These are phyloP conservation scores for human DNA, from an alignment of 2,113 vertebrate species.

Conservation along the genomic window DNA sequence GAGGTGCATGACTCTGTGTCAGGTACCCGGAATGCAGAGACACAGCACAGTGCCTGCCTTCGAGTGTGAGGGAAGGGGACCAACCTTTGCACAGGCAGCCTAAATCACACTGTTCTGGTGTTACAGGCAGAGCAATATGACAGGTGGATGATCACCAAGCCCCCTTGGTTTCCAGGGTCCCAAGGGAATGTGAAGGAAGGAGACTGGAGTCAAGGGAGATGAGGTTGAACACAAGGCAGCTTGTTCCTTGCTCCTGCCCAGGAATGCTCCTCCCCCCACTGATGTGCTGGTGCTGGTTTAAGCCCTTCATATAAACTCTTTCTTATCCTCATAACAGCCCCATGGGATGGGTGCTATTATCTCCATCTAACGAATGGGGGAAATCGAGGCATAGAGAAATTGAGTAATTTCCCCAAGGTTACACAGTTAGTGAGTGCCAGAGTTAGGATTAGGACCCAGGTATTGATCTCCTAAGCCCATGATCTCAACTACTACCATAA, in stretches of 20 bases:
- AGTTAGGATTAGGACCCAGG: background rate
- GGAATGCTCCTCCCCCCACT: background rate
- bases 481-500: background rate
- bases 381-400: background rate
- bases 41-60: background rate
- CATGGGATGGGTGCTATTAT: background rate
- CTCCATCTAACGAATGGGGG: background rate
- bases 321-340: background rate
- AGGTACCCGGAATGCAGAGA: accelerated
- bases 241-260: background rate
- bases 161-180: background rate
- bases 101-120: background rate
- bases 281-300: no score
- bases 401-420: background rate
- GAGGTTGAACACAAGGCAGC: background rate
- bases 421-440: background rate
- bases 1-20: accelerated
- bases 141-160: background rate
- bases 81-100: background rate
- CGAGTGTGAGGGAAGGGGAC: background rate
- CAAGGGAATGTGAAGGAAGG: background rate
- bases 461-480: background rate
- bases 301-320: background rate
- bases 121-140: no score
- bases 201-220: background rate